Conservation (phyloP, 2,888 invertebrate genomes). For the Polydrusus tereticollis region DNA sequence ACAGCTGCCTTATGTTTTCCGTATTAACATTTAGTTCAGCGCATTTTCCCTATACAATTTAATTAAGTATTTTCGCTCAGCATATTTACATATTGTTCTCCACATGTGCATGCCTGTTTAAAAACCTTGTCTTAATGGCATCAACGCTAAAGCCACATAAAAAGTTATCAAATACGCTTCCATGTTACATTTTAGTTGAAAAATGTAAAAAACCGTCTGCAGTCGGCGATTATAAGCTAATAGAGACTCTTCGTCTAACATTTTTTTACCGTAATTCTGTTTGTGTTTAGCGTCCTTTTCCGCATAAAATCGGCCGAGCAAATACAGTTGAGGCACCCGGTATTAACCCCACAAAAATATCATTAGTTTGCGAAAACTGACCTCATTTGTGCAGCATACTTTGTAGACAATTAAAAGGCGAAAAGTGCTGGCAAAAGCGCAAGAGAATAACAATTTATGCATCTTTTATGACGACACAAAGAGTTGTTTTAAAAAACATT, state of each 20-base stretch:
- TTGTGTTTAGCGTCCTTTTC: too few species aligned
- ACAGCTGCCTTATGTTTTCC: neutral
- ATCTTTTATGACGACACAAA: conserved; percentile 55
- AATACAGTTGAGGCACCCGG: too few species aligned
- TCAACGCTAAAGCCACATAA: conserved; percentile 24
- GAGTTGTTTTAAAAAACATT: conserved; percentile 55
- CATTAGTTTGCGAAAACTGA: conserved; percentile 1
- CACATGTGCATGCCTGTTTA: conserved; percentile 26
- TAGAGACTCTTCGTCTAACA: neutral
- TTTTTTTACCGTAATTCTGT: neutral
- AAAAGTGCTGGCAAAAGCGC: conserved; percentile 14
- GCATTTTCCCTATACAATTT: neutral
- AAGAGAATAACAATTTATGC: conserved; percentile 55
- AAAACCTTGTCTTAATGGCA: conserved; percentile 37
- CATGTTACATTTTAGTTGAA: conserved; percentile 1
- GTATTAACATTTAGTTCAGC: neutral
- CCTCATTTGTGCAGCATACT: conserved; percentile 19
- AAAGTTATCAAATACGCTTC: conserved; percentile 32
- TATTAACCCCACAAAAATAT: too few species aligned
- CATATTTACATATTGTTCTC: conserved; percentile 20
- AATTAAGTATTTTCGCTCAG: neutral
- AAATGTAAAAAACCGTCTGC: conserved; percentile 14
- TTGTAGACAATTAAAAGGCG: conserved; percentile 21
- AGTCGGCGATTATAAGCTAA: conserved; percentile 27
- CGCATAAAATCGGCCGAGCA: too few species aligned